Conservation (phyloP, 2,888 invertebrate species). For the Osmoderma eremita region DNA sequence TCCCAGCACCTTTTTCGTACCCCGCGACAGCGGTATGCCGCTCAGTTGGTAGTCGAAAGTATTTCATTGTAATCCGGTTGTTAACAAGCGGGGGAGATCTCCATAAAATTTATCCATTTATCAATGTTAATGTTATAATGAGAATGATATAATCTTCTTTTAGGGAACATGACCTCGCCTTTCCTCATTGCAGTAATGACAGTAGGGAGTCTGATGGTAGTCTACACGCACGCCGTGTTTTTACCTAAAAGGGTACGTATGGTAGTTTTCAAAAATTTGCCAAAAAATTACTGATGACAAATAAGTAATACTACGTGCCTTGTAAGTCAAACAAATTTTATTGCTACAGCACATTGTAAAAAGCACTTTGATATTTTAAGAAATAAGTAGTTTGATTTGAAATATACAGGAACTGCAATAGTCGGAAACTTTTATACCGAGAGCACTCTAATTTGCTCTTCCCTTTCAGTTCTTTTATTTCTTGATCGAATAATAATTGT, state of each 20-base stretch:
- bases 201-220: constrained; percentile 4
- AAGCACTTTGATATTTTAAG: too few species aligned
- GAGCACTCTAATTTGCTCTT: too few species aligned
- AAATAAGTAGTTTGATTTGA: too few species aligned
- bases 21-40: constrained; percentile 51
- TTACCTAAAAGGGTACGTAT: constrained; percentile 57
- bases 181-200: constrained; percentile 35
- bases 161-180: constrained; percentile 51
- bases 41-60: constrained; percentile 59
- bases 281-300: too few species aligned
- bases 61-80: constrained; percentile 58
- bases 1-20: constrained; percentile 38
- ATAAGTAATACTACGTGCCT: too few species aligned
- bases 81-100: constrained; percentile 50
- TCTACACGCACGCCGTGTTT: constrained; percentile 49
- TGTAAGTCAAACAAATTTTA: too few species aligned
- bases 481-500: too few species aligned
- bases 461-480: too few species aligned
- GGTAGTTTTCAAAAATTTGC: too few species aligned
- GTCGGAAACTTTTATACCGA: too few species aligned
- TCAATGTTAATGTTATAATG: constrained; percentile 55
- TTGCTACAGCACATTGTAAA: too few species aligned
- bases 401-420: too few species aligned
- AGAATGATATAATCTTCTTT: constrained; percentile 45
- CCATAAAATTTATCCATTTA: constrained; percentile 58